These are phyloP conservation scores for Pitta sordida DNA, from an alignment of 2,113 vertebrate genomes.

Conservation along the genomic window DNA sequence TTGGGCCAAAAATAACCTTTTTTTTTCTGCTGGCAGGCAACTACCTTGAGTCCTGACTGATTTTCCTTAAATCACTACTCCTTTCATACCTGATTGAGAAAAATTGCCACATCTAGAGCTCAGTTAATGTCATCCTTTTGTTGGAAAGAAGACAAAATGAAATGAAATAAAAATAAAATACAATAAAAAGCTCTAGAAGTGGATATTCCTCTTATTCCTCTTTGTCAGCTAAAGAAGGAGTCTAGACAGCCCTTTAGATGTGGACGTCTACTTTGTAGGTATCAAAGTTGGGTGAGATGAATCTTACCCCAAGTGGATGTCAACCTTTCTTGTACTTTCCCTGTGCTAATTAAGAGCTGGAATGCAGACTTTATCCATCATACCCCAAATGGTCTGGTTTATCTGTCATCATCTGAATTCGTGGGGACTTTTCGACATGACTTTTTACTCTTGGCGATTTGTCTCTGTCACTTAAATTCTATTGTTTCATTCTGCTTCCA, in stretches of 20 bases:
- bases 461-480: not conserved
- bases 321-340: constrained; percentile 8
- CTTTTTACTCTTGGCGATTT: constrained; percentile 6
- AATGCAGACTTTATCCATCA: constrained; percentile 15
- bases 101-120: not conserved
- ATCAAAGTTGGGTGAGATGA: not conserved
- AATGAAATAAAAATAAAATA: not conserved
- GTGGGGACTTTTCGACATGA: not conserved
- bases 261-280: not conserved
- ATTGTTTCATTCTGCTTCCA: not conserved
- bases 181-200: not conserved
- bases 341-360: constrained; percentile 13
- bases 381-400: not conserved
- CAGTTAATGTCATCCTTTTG: not conserved
- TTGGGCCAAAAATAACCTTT: too few species aligned
- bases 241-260: not conserved
- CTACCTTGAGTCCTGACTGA: too few species aligned
- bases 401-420: constrained; percentile 13
- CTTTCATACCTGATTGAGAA: constrained; percentile 3
- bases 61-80: too few species aligned
- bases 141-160: not conserved
- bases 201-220: not conserved
- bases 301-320: not conserved
- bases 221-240: not conserved
- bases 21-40: too few species aligned